Base-by-base conservation (phyloP, 1,140 invertebrate genomes). In the Cardiocondyla obscurior region DNA sequence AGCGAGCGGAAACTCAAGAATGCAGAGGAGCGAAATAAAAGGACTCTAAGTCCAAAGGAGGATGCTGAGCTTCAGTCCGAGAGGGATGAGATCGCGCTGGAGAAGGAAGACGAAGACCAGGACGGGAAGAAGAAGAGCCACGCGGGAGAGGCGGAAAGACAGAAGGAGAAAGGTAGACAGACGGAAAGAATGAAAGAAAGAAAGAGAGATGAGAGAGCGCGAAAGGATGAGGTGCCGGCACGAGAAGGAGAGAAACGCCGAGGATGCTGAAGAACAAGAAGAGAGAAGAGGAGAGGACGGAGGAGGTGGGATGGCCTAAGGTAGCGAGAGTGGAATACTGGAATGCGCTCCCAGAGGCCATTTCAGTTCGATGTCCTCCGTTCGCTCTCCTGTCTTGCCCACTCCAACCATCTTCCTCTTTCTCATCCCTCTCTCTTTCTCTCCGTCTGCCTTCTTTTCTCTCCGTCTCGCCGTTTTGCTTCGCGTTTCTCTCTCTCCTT, bases 351-450 rank as follows among this genome's bases (percentile, higher is more conserved):
- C 90, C 89, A 92, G 89, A 92, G 91, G 89, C 94, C 91, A 92
- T 95, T 90, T 91, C 95, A 91, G 81, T 93, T 86, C 90, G 95
- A 85, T 96, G 95, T 92, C 92, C 92, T 92, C 92, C 87, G 88
- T 83, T 88, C 88, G 85, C 82, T 90, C 86, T 90, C 84, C 88
- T 90, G 84, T 88, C 89, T 85, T 90, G 88, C 85, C 79, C 83
- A 46, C 84, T 83, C 85, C 81, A 77, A 82, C 30, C 84, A 82
- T 88, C 84, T 83, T 83, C 64, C 67, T 81, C 42, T 30, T 65
- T 85, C 76, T 79, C 72, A 53, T 33, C 70, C n/a, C 44, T 53
- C 57, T 53, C 39, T 70, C n/a, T 69, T 64, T 76, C 49, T 76
- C 53, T 83, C 42, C 46, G 53, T 64, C 44, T 81, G 65, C 76